Conservation (phyloP, 2,113 vertebrate genomes). For the Nycticorax nycticorax region DNA sequence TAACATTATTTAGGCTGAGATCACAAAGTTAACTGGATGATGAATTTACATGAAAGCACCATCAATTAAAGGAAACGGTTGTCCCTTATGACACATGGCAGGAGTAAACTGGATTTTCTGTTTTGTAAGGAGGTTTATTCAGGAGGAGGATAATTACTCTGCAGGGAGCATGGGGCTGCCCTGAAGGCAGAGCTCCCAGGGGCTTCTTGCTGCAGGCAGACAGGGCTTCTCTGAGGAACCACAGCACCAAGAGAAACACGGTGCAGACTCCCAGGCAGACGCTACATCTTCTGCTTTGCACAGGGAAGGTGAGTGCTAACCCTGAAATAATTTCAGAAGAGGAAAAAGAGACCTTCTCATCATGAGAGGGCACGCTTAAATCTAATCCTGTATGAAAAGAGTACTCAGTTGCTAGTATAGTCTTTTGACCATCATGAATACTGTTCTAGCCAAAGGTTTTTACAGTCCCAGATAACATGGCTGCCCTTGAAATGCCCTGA, state of each 20-base stretch:
- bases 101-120: not conserved
- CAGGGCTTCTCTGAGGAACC: not conserved
- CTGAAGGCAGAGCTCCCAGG: not conserved
- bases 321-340: not conserved
- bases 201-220: not conserved
- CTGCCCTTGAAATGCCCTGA: not conserved
- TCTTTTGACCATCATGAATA: not conserved
- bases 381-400: not conserved
- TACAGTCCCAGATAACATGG: not conserved
- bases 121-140: conserved; percentile 8
- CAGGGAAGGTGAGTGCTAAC: not conserved
- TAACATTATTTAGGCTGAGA: conserved; percentile 48
- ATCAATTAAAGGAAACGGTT: conserved; percentile 28
- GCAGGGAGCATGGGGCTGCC: not conserved
- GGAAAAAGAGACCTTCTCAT: not conserved
- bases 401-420: not conserved
- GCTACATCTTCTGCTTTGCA: not conserved
- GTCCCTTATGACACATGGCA: conserved; percentile 10
- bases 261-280: not conserved
- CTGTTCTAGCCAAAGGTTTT: not conserved
- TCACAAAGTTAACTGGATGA: conserved; percentile 57
- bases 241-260: not conserved
- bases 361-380: not conserved
- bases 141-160: conserved; percentile 7
- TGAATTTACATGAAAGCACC: conserved; percentile 43